Base-by-base conservation (phyloP, 2,888 invertebrate genomes). In the Cantharis flavilabris region DNA sequence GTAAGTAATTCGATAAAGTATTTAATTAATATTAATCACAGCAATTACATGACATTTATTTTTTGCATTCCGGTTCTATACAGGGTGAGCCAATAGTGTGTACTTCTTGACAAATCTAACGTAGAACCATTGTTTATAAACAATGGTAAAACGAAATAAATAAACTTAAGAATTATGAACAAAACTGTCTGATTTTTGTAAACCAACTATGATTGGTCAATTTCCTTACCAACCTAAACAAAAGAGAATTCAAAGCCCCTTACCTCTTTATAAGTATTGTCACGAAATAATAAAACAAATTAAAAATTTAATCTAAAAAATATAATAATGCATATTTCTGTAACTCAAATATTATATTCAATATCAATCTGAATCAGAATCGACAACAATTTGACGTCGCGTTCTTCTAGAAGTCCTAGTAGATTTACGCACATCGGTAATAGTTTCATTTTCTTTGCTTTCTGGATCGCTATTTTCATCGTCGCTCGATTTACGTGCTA, bases 321-420 rank as follows among this genome's bases (percentile, higher is more conserved):
- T n/a, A n/a, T 3, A 49, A 49, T 33, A 1, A 2, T n/a, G n/a
- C 5, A 49, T n/a, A 11, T n/a, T 33, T 33, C 3, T 33, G 1
- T 0, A 13, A 33, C n/a, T n/a, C 4, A 33, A 13, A 33, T 23
- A 23, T 23, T 23, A 4, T 23, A 23, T 23, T 4, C 20, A 70
- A 71, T 18, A 64, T 62, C 62, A 79, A 71, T 78, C 75, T 9
- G 79, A 79, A 75, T 75, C 76, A 14, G 70, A 71, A 33, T 74
- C 72, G 13, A 65, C 62, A 4, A 16, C n/a, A n/a, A 10, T 28
- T 9, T 33, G 13, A 18, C 16, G 18, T 67, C 10, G 62, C 14
- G 30, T 2, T 33, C 18, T 70, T 18, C 65, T 64, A 16, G 49
- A 63, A 7, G 72, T 71, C 33, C 73, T 72, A 13, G 11, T 11